Conservation (phyloP, 2,888 invertebrate species). For the Lobophora halterata region DNA sequence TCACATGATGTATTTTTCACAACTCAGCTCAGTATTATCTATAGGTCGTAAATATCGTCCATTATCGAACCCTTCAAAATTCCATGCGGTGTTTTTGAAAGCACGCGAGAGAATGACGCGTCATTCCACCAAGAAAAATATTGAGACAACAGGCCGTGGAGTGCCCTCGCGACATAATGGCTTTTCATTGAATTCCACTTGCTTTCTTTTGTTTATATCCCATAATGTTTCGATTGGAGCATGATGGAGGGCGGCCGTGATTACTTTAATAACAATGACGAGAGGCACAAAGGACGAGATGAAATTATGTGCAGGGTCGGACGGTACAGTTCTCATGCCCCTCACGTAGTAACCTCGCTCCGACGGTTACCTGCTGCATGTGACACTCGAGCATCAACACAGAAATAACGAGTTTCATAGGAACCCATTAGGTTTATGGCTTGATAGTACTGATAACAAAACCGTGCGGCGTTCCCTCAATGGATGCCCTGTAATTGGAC, state of each 20-base stretch:
- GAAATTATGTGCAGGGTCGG: conserved; percentile 74
- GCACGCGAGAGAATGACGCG: conserved; percentile 70
- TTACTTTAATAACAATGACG: conserved; percentile 80
- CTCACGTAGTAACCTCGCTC: conserved; percentile 63
- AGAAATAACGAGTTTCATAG: conserved; percentile 72
- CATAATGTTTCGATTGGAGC: conserved; percentile 78
- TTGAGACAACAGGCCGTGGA: conserved; percentile 74
- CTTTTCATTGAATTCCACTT: conserved; percentile 78
- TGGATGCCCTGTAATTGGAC: conserved; percentile 35
- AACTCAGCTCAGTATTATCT: conserved; percentile 68
- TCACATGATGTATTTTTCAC: conserved; percentile 60
- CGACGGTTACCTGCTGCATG: conserved; percentile 62
- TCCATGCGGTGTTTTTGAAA: conserved; percentile 73
- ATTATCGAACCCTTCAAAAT: conserved; percentile 77
- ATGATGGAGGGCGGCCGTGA: conserved; percentile 75
- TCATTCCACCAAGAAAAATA: conserved; percentile 78
- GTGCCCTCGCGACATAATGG: conserved; percentile 78
- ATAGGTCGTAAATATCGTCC: conserved; percentile 76
- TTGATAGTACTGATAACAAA: conserved; percentile 47
- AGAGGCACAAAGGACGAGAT: conserved; percentile 71
- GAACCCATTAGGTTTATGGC: conserved; percentile 56
- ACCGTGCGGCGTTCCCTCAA: conserved; percentile 35
- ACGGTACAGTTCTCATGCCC: conserved; percentile 68
- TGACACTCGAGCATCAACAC: conserved; percentile 68
- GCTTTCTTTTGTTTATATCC: conserved; percentile 80